Conservation (phyloP, 2,113 vertebrate genomes). For the Esox niger region DNA sequence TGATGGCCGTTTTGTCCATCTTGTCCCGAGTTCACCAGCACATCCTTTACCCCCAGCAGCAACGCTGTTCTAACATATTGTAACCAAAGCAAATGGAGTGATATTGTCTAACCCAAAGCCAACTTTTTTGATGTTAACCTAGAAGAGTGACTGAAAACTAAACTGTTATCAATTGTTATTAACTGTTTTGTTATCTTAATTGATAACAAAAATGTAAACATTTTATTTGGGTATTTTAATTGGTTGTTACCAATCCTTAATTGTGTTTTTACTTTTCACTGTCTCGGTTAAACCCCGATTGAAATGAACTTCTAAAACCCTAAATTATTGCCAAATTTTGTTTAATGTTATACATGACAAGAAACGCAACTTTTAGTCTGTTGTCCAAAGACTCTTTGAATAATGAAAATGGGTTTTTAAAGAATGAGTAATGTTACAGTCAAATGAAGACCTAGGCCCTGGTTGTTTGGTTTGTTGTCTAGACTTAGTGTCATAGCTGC, state of each 20-base stretch:
- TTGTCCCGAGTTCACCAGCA: neutral
- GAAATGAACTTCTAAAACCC: neutral
- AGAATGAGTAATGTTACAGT: neutral
- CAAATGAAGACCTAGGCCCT: neutral
- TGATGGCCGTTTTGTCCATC: constrained; percentile 5
- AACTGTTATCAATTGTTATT: too few species aligned
- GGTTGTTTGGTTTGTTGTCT: neutral
- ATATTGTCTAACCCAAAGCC: neutral
- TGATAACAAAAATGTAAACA: neutral
- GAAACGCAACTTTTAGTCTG: too few species aligned
- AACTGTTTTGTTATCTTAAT: constrained; percentile 9
- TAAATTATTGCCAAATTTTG: constrained; percentile 15
- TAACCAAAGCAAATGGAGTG: constrained; percentile 20
- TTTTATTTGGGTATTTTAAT: neutral
- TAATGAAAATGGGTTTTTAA: constrained; percentile 12
- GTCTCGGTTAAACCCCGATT: neutral
- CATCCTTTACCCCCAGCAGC: constrained; percentile 41
- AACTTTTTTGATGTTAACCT: constrained; percentile 15
- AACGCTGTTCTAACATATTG: constrained; percentile 46
- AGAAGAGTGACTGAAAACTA: neutral
- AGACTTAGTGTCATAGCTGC: neutral
- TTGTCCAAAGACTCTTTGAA: neutral
- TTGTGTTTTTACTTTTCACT: constrained; percentile 26
- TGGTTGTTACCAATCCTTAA: constrained; percentile 12
- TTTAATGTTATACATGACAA: constrained; percentile 18